These are phyloP conservation scores for Plotosus lineatus DNA, from an alignment of 2,113 vertebrate species.

Conservation along the genomic window DNA sequence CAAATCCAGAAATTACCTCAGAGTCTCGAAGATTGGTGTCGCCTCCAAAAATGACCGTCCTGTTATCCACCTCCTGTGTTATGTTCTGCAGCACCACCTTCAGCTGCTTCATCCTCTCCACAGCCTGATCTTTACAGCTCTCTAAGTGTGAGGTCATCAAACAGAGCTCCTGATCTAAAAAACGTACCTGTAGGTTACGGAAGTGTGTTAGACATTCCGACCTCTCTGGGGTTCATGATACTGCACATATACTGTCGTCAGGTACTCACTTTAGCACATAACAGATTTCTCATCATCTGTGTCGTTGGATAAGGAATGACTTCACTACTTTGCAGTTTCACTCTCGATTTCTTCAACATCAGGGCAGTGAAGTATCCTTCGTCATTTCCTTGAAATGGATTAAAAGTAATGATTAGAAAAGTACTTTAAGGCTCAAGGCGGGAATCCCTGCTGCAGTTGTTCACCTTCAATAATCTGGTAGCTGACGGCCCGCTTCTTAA, in stretches of 20 bases:
- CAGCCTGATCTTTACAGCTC: slow-evolving; percentile 83
- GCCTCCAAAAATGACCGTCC: slow-evolving; percentile 88
- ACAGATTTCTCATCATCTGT: slow-evolving; percentile 92
- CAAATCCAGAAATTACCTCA: slow-evolving; percentile 74
- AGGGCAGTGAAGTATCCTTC: slow-evolving; percentile 88
- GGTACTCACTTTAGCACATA: slow-evolving; percentile 77
- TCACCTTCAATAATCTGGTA: slow-evolving; percentile 88
- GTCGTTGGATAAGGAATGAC: slow-evolving; percentile 82
- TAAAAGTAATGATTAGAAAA: background rate
- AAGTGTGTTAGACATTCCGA: background rate
- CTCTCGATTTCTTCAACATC: slow-evolving; percentile 88
- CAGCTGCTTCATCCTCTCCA: slow-evolving; percentile 84
- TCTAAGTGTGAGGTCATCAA: slow-evolving; percentile 97
- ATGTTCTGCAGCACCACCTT: slow-evolving; percentile 75
- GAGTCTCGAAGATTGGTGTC: slow-evolving; percentile 92
- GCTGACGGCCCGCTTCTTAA: slow-evolving; percentile 82
- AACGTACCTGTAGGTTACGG: slow-evolving; percentile 70
- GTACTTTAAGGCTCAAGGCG: background rate
- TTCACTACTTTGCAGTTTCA: slow-evolving; percentile 81
- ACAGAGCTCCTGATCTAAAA: slow-evolving; percentile 79
- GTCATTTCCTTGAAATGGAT: slow-evolving; percentile 73
- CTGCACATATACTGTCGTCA: no score
- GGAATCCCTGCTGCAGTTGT: background rate
- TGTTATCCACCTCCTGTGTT: slow-evolving; percentile 71
- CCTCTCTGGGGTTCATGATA: no score